Conservation (phyloP, 2,797 vertebrate species). For the Iguana delicatissima region DNA sequence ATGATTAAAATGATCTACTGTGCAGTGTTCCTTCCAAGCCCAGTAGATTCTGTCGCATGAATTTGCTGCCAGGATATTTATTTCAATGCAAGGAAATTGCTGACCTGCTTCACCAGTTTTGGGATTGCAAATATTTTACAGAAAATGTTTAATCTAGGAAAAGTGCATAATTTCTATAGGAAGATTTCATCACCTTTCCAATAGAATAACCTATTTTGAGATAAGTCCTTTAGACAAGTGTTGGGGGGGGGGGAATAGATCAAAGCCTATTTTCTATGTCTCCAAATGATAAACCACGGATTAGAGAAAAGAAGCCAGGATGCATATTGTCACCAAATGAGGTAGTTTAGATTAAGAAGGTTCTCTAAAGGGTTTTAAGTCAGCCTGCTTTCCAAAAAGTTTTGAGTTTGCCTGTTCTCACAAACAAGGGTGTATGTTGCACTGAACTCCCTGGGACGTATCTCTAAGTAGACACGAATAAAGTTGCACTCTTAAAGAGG, state of each 20-base stretch:
- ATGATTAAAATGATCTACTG: neutral
- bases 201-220: neutral
- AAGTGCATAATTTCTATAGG: neutral
- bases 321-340: neutral
- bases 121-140: neutral
- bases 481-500: neutral
- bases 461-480: too few species aligned
- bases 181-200: neutral
- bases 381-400: neutral
- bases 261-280: neutral
- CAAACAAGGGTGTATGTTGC: too few species aligned
- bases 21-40: neutral
- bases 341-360: neutral
- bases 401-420: neutral
- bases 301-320: neutral
- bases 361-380: neutral
- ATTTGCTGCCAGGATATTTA: conserved; percentile 2
- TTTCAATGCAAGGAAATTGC: neutral
- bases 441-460: too few species aligned
- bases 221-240: neutral
- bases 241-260: neutral
- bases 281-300: neutral
- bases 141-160: neutral
- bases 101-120: neutral
- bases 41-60: neutral